phyloP scores from a whole-genome alignment of 2,797 vertebrate genomes.

The Sus cebifrons region DNA sequence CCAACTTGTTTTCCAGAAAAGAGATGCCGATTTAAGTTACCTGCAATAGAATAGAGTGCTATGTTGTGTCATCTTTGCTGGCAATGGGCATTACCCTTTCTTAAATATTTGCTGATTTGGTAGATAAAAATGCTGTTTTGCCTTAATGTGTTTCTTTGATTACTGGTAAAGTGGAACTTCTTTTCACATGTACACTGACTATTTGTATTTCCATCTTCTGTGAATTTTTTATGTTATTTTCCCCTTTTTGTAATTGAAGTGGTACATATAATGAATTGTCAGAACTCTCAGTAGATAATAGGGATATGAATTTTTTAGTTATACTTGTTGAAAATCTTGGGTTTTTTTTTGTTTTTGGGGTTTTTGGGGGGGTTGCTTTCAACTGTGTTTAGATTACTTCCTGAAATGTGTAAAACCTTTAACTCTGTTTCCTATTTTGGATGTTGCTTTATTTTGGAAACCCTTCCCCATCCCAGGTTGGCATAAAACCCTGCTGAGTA shows the following conservation, averaged over 20 bases:
- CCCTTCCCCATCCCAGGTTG: not conserved
- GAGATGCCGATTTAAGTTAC: not conserved
- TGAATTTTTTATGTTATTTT: conserved; percentile 70
- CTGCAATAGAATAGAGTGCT: not conserved
- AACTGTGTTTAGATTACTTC: not conserved
- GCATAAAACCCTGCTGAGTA: not conserved
- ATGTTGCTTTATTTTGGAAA: not conserved
- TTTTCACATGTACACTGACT: conserved; percentile 62
- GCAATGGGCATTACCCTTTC: not conserved
- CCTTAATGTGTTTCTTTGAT: conserved; percentile 70
- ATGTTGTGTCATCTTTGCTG: not conserved
- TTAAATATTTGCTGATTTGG: conserved; percentile 52
- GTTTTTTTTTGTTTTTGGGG: not conserved
- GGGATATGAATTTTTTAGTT: conserved; percentile 36
- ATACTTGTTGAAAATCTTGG: conserved; percentile 12
- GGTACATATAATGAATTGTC: conserved; percentile 56
- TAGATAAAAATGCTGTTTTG: conserved; percentile 54
- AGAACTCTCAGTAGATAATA: not conserved
- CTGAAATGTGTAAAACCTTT: not conserved
- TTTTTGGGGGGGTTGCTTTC: not conserved
- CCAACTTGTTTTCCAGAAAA: conserved; percentile 59
- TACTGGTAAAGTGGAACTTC: conserved; percentile 63
- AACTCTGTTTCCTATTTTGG: not conserved
- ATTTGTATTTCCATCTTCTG: conserved; percentile 67
- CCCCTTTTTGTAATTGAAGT: conserved; percentile 70